Evolutionary conservation across 2,113 vertebrate genomes (phyloP).

Genomic region (Manacus vitellinus): DNA sequence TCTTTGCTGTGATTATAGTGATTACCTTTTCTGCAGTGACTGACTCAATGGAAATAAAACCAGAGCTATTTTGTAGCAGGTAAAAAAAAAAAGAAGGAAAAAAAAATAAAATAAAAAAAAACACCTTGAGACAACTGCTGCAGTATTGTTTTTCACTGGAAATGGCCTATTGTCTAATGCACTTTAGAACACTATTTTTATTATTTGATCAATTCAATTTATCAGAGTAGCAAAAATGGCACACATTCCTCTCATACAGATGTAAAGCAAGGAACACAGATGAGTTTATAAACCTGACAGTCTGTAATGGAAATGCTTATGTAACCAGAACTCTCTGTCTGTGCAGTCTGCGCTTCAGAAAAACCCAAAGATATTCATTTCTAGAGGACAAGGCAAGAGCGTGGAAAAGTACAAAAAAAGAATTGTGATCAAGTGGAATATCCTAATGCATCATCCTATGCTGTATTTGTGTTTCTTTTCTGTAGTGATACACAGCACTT

Average conservation of each 20-base stretch:
- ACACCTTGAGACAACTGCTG: not conserved
- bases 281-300: conserved; percentile 24
- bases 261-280: not conserved
- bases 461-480: conserved; percentile 23
- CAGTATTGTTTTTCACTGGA: conserved; percentile 1
- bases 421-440: not conserved
- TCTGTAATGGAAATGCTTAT: not conserved
- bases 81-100: not conserved
- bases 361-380: not conserved
- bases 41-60: conserved; percentile 39
- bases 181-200: conserved; percentile 11
- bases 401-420: not conserved
- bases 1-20: conserved; percentile 40
- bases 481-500: not conserved
- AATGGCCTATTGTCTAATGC: conserved; percentile 14
- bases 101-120: not conserved
- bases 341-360: not conserved
- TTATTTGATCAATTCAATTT: conserved; percentile 24
- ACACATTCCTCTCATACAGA: not conserved
- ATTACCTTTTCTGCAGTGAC: conserved; percentile 13
- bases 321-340: not conserved
- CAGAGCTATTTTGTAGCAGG: not conserved
- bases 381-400: not conserved
- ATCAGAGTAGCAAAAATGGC: not conserved
- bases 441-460: not conserved